phyloP scores from a whole-genome alignment of 1,140 invertebrate genomes.

The Achroia grisella region DNA sequence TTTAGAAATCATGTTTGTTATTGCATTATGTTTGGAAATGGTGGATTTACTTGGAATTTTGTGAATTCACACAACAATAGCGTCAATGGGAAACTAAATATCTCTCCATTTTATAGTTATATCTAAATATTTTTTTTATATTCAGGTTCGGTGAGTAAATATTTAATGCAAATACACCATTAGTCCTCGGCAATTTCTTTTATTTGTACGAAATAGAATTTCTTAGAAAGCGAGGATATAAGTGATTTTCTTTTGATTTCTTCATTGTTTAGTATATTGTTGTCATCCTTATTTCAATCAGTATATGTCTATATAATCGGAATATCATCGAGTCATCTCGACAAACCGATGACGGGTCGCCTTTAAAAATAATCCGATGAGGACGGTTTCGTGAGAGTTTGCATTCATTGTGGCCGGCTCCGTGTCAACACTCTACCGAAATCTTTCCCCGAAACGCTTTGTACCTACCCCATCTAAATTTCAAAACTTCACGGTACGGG shows the following conservation, averaged over 20 bases:
- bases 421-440: conserved; percentile 51
- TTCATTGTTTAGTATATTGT: no score
- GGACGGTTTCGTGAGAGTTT: conserved; percentile 37
- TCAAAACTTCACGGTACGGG: conserved; percentile 52
- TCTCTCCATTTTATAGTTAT: neutral
- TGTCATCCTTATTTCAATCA: no score
- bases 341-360: conserved; percentile 39
- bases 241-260: no score
- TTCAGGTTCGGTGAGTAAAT: neutral
- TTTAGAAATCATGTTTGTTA: conserved; percentile 37
- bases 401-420: conserved; percentile 42
- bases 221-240: no score
- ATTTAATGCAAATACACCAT: neutral
- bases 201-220: no score
- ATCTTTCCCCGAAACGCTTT: conserved; percentile 47
- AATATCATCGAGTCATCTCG: conserved; percentile 36
- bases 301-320: conserved; percentile 4
- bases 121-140: neutral
- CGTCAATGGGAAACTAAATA: conserved; percentile 43
- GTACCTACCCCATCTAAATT: conserved; percentile 36
- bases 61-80: conserved; percentile 41
- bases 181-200: no score
- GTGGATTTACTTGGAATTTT: conserved; percentile 41
- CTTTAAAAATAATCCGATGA: conserved; percentile 50
- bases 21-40: conserved; percentile 30